Percentiles rank a stretch among this genome's conserved stretches.
Conservation (phyloP, 2,888 invertebrate species). For the Cheilosia vernalis region DNA sequence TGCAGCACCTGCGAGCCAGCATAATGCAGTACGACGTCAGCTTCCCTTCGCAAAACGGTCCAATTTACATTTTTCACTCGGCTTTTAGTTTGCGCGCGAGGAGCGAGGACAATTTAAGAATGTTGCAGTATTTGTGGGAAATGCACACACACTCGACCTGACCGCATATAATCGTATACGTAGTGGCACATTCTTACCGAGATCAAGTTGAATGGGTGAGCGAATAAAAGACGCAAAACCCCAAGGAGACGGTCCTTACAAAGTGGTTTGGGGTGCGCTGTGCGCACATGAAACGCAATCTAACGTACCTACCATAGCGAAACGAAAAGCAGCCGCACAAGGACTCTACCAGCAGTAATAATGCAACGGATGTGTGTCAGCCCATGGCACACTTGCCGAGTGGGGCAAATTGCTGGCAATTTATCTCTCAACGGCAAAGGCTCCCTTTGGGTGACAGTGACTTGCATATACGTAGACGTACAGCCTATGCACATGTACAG, state of each 20-base stretch:
- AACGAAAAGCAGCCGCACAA: slow-evolving; percentile 39
- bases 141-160: slow-evolving; percentile 19
- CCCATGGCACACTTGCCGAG: slow-evolving; percentile 55
- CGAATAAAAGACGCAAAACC: slow-evolving; percentile 14
- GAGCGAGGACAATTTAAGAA: slow-evolving; percentile 51
- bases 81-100: slow-evolving; percentile 46
- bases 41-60: slow-evolving; percentile 33
- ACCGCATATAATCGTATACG: slow-evolving; percentile 40
- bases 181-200: slow-evolving; percentile 42
- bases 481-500: neutral
- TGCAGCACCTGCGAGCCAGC: slow-evolving; percentile 14
- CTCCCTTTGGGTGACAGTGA: neutral
- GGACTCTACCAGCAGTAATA: slow-evolving; percentile 57
- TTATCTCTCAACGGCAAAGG: slow-evolving; percentile 49
- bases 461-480: neutral
- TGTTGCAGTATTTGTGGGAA: slow-evolving; percentile 3
- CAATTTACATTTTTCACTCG: slow-evolving; percentile 32
- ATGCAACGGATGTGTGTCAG: slow-evolving; percentile 53
- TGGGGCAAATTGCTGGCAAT: slow-evolving; percentile 57
- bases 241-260: slow-evolving; percentile 1
- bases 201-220: slow-evolving; percentile 61
- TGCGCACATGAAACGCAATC: slow-evolving; percentile 46
- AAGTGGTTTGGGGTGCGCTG: slow-evolving; percentile 4
- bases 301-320: slow-evolving; percentile 40
- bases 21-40: slow-evolving; percentile 19